Evolutionary conservation across 1,140 invertebrate species (phyloP).

Genomic region (Neodiprion pinetum): DNA sequence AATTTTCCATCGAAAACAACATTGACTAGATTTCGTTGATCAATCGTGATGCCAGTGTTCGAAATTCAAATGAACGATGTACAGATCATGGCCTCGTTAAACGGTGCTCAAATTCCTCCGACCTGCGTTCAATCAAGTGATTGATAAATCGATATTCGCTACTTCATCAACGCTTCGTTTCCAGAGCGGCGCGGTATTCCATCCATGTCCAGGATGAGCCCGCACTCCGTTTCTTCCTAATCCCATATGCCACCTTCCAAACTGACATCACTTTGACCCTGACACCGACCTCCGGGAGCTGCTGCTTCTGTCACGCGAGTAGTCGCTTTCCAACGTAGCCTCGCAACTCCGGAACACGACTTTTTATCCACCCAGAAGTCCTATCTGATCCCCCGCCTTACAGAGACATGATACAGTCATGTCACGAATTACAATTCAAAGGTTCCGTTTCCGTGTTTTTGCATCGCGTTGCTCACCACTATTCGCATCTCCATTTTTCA

Average conservation of each 20-base stretch:
- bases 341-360: neutral
- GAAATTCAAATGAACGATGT: neutral
- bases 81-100: neutral
- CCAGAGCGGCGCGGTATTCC: too few relatives aligned
- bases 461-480: too few relatives aligned
- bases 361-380: neutral
- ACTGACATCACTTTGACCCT: neutral
- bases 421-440: too few relatives aligned
- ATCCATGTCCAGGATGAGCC: neutral
- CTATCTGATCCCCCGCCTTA: neutral
- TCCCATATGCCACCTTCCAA: neutral
- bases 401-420: too few relatives aligned
- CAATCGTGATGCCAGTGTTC: neutral
- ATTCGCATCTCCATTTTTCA: neutral
- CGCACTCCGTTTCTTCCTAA: neutral
- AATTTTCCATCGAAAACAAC: too few relatives aligned
- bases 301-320: neutral
- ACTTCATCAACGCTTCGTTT: neutral
- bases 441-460: too few relatives aligned
- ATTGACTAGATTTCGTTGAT: neutral
- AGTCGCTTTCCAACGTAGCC: neutral
- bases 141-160: neutral
- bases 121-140: neutral
- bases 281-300: neutral
- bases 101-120: neutral